Evolutionary conservation across 2,113 vertebrate species (phyloP).

Genomic region (Eurystomus gularis): DNA sequence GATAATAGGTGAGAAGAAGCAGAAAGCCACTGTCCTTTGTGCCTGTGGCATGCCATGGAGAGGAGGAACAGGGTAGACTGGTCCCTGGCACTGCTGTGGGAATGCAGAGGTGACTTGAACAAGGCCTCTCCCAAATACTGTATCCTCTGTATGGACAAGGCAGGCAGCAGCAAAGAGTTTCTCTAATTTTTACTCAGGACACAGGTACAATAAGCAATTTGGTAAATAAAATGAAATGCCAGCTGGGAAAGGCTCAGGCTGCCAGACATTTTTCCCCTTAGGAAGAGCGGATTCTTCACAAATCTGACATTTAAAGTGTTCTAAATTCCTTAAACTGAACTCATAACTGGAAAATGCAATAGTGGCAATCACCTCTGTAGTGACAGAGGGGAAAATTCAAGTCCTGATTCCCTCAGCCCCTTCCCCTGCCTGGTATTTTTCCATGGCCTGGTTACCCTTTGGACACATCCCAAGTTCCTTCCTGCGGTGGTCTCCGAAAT

Average conservation of each 20-base stretch:
- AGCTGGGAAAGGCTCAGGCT: neutral
- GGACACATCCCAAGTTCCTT: slow-evolving; percentile 62
- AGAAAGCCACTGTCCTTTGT: neutral
- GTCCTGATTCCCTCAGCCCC: neutral
- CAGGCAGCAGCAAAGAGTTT: neutral
- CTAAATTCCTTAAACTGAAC: neutral
- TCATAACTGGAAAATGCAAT: neutral
- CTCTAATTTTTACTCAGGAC: neutral
- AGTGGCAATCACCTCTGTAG: neutral
- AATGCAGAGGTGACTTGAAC: neutral
- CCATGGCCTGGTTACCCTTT: slow-evolving; percentile 58
- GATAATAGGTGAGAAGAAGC: neutral
- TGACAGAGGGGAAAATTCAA: neutral
- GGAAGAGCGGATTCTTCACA: slow-evolving; percentile 2
- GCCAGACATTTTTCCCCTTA: neutral
- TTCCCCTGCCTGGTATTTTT: slow-evolving; percentile 63
- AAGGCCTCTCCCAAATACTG: neutral
- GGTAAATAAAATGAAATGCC: neutral
- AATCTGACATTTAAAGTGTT: neutral
- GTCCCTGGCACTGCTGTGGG: neutral
- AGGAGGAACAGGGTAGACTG: neutral
- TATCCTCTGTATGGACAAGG: neutral
- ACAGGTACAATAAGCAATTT: slow-evolving; percentile 2
- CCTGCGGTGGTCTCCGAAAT: slow-evolving; percentile 69
- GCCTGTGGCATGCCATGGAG: neutral